Base-by-base conservation (phyloP, 2,888 invertebrate species). In the Sinohyriopsis cumingii region DNA sequence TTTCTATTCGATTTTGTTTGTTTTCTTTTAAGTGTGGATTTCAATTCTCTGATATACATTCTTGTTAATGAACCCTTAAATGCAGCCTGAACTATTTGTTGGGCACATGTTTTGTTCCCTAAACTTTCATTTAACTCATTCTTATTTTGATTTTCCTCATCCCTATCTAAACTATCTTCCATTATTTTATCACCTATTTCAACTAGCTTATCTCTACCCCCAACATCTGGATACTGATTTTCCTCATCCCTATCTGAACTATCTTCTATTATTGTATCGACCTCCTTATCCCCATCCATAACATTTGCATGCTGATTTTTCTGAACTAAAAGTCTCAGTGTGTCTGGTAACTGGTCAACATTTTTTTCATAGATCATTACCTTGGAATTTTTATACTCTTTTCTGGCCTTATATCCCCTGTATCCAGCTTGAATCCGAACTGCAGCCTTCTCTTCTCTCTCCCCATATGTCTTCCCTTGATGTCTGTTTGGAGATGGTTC, bases 351-450 rank as follows among this genome's bases (percentile, higher is more conserved):
- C 45, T 45, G 45, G 15, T 45, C 45, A 45, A 45, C 45, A 45
- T 45, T 45, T 45, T 45, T 45, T 45, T 45, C 45, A 45, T 45
- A 45, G 15, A 45, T 45, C 45, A 45, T 45, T 45, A 45, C 45
- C 45, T 45, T 45, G 45, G 45, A 15, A 45, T 68, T 24, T 57
- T 55, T 55, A 12, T 45, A 18, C 15, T 69, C 63, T n/a, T 71
- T 74, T 55, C 77, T 68, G 3, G 65, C 64, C 63, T 67, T 68
- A 63, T 71, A 68, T 7, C 77, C 75, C 12, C 71, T 59, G 67
- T 61, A 77, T 33, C 54, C 55, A 7, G 77, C 73, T 68, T 77
- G 77, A 22, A 77, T 75, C 45, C 25, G 64, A n/a, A 63, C 68
- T 0, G 75, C 77, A n/a, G 77, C 77, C 59, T 59, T 59, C 5